Base-by-base conservation (phyloP, 2,113 vertebrate genomes). In the Rafetus swinhoei region DNA sequence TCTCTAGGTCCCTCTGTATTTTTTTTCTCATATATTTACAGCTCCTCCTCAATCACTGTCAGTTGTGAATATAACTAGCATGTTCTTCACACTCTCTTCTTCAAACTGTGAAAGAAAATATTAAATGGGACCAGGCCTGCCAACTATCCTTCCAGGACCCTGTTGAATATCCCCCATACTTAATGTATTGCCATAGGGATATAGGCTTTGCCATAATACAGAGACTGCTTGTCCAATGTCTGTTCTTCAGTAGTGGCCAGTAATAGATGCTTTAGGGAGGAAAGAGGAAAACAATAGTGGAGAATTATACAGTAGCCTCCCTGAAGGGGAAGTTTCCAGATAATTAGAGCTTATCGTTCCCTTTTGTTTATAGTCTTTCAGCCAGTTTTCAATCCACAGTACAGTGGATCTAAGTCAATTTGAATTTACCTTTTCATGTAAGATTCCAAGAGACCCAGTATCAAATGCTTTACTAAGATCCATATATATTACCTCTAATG, bases 51-150 rank as follows among this genome's bases (percentile, higher is more conserved):
- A 93, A 82, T 91, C 80, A 9, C n/a, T 79, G 52, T 83, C 79
- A 92, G 56, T 59, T 90, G 83, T 93, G 92, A 92, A 82, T 87
- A 92, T 62, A 69, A 74, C 0, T 0, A 81, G 35, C 88, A 60
- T 0, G 0, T 76, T 88, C 91, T 85, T 84, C 54, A 69, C 57
- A 60, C 72, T 39, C 52, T 60, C 5, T 81, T 93, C 84, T 87
- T 45, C 81, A 69, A 89, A 92, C 79, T 84, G 56, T 7, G 74
- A 93, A 92, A 86, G 50, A 93, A 91, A 95, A 92, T 79, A n/a
- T 79, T 84, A 88, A 35, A 86, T 90, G 32, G 89, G 90, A n/a
- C 7, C 25, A 81, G 82, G 81, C 9, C 35, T 45, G 18, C 50
- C 24, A 92, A 55, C 7, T 72, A 50, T 11, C 8, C 21, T 92